A percentile compares a stretch with the other conserved stretches of the same genome.
These are phyloP conservation scores for Narcine bancroftii DNA, from an alignment of 2,113 vertebrate species.

Conservation along the genomic window DNA sequence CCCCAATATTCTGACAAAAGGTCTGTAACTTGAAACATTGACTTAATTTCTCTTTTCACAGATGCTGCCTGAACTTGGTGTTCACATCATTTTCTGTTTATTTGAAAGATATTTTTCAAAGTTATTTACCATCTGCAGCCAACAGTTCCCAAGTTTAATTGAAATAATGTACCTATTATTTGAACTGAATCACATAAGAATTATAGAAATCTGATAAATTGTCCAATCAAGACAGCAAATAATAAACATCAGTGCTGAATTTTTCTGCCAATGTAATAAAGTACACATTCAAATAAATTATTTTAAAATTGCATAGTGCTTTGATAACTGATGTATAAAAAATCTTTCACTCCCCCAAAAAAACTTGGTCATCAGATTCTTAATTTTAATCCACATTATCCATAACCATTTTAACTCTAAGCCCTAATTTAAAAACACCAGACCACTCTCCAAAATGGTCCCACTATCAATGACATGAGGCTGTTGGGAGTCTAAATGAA, in stretches of 20 bases:
- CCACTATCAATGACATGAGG: background rate
- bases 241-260: background rate
- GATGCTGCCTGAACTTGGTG: no score
- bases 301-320: background rate
- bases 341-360: background rate
- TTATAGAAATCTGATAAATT: background rate
- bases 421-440: background rate
- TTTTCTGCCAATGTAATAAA: background rate
- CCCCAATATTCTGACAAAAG: no score
- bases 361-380: background rate
- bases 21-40: no score
- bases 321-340: background rate
- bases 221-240: background rate
- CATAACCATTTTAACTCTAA: background rate
- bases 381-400: background rate
- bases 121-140: background rate
- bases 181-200: background rate
- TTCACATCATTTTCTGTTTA: no score
- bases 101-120: no score
- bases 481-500: background rate
- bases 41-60: no score
- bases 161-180: background rate
- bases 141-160: background rate
- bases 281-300: background rate
- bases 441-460: background rate